Evolutionary conservation across 2,797 vertebrate genomes (phyloP), one percentile per base, ranked within the genome.

Genomic region (Danio jaintianensis): DNA sequence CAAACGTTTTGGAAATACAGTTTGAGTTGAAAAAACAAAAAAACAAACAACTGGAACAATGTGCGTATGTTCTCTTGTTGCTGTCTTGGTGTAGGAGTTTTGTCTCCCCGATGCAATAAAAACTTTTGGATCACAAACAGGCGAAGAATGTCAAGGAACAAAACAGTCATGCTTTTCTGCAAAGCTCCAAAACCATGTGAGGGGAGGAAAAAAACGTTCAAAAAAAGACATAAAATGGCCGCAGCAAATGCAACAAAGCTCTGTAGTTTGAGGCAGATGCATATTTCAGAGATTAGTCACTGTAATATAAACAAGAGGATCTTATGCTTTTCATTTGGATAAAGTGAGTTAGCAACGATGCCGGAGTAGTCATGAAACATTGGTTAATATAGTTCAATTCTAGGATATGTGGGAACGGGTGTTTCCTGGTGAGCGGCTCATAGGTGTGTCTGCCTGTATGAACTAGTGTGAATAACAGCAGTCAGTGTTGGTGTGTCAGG

Each of bases 371-470:
- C 20, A 38, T 79, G 73, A 59, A 78, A 81, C 64, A 89, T 83
- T 82, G 87, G 75, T 82, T 52, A 83, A 40, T 29, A 29, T 62
- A 61, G 78, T 75, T 90, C 87, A 92, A 92, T 90, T 85, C 82
- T 85, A 92, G 92, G 91, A 92, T 93, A 91, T 88, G 85, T 89
- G 84, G 82, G 84, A 88, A 85, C 85, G 92, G 92, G 94, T 92
- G 92, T 93, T 93, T 92, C 92, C 92, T 92, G 88, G 83, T 87
- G 83, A 71, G 80, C 64, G 50, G 59, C 77, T 59, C 58, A 79
- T 92, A 94, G 93, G 94, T 94, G 94, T 94, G 94, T 92, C 93
- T 89, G 80, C 88, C 88, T 90, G 89, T 89, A 89, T 90, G 90
- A 91, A 92, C 87, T 88, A 91, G 90, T 43, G 80, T 86, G 91